Conservation (phyloP, 2,113 vertebrate genomes). For the Mobula hypostoma region DNA sequence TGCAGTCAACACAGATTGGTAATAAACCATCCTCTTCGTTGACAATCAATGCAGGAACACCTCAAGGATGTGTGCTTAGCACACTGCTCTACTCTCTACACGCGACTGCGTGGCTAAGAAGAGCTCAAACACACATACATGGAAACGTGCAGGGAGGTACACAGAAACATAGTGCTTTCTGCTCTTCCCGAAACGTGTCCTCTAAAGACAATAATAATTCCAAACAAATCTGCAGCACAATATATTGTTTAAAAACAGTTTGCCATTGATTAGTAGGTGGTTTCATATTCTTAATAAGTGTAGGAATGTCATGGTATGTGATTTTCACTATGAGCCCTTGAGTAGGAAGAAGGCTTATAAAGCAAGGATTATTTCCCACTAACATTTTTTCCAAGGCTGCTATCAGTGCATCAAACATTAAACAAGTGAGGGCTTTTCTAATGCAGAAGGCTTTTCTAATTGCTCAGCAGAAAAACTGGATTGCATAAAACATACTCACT, state of each 20-base stretch:
- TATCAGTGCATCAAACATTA: background rate
- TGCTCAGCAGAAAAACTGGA: background rate
- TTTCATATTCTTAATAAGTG: slow-evolving; percentile 22
- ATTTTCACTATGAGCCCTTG: background rate
- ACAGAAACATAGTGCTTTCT: background rate
- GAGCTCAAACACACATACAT: too few relatives aligned
- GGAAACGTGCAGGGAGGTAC: background rate
- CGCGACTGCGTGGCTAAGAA: too few relatives aligned
- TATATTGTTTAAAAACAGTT: background rate
- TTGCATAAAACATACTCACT: background rate
- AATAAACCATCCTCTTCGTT: too few relatives aligned
- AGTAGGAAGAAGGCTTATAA: slow-evolving; percentile 21
- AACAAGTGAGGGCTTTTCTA: background rate
- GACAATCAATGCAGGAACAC: too few relatives aligned
- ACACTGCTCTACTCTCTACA: too few relatives aligned
- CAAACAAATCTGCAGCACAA: background rate
- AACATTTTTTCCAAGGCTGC: background rate
- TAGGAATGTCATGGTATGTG: background rate
- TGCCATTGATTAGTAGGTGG: background rate
- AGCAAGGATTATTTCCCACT: slow-evolving; percentile 1
- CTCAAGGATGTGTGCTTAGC: too few relatives aligned
- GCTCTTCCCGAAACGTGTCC: background rate
- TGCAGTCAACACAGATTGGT: too few relatives aligned
- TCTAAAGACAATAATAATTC: background rate
- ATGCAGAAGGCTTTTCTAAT: background rate